A percentile compares a stretch with the other conserved stretches of the same genome.
Conservation (phyloP, 1,140 invertebrate genomes). For the Macrobrachium rosenbergii region DNA sequence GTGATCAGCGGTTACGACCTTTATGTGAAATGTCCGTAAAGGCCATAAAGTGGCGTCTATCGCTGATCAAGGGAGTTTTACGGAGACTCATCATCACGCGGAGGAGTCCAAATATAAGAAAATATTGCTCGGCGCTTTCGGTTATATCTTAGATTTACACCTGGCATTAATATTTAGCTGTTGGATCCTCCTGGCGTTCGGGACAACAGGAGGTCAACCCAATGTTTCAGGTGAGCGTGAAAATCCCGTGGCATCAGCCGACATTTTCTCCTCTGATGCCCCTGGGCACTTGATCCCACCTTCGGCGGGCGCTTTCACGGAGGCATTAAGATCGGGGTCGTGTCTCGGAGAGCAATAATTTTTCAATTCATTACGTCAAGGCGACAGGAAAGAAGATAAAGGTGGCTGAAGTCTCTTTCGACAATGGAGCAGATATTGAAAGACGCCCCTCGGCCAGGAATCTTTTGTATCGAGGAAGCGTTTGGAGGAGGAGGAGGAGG, state of each 20-base stretch:
- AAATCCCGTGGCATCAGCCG: background rate
- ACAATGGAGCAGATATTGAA: background rate
- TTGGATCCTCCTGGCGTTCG: constrained; percentile 25
- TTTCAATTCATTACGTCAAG: constrained; percentile 47
- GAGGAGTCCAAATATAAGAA: background rate
- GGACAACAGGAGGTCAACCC: background rate
- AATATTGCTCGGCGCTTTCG: background rate
- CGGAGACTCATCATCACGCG: constrained; percentile 11
- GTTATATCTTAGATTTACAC: constrained; percentile 33
- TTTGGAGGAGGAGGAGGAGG: background rate
- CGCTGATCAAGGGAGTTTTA: constrained; percentile 21
- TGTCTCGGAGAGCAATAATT: constrained; percentile 27
- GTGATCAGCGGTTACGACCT: constrained; percentile 51
- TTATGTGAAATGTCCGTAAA: constrained; percentile 20
- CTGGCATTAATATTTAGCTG: constrained; percentile 53
- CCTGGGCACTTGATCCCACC: background rate
- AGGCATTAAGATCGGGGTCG: constrained; percentile 33
- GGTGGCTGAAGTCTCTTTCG: background rate
- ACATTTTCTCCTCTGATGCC: background rate
- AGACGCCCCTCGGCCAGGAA: no score
- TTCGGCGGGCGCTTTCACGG: background rate
- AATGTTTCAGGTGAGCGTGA: background rate
- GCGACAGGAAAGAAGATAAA: constrained; percentile 24
- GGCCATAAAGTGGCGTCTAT: constrained; percentile 23
- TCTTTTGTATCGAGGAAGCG: background rate